These are phyloP conservation scores for Oreochromis grahami DNA, from an alignment of 2,797 vertebrate species.

Conservation along the genomic window DNA sequence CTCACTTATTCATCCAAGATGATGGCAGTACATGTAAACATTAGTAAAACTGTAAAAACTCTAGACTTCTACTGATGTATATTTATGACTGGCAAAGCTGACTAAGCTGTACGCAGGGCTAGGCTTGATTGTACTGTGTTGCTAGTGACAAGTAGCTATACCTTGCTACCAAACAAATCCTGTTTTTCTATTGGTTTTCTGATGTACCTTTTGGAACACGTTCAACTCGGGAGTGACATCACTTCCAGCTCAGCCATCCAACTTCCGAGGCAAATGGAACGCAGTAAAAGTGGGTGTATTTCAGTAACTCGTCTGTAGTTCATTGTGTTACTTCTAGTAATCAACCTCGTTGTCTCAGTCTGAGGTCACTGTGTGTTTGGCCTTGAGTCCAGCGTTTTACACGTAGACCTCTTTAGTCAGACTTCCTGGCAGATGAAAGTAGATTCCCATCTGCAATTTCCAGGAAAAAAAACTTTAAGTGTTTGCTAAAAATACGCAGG, in stretches of 20 bases:
- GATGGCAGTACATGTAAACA: background rate
- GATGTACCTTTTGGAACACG: background rate
- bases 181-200: background rate
- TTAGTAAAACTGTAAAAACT: background rate
- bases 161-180: background rate
- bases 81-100: background rate
- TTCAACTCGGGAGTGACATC: background rate
- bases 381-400: slow-evolving; percentile 29
- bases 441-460: slow-evolving; percentile 66
- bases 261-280: background rate
- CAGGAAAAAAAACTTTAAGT: slow-evolving; percentile 53
- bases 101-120: background rate
- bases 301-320: background rate
- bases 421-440: slow-evolving; percentile 55
- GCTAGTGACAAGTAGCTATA: background rate
- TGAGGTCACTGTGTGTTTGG: slow-evolving; percentile 2
- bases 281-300: background rate
- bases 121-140: background rate
- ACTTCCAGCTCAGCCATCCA: background rate
- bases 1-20: background rate
- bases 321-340: background rate
- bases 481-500: slow-evolving; percentile 74
- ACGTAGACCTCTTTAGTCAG: background rate
- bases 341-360: background rate
- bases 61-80: background rate